Evolutionary conservation across 2,113 vertebrate species (phyloP), one percentile per base, ranked within the genome.

Genomic region (Bambusicola thoracicus): DNA sequence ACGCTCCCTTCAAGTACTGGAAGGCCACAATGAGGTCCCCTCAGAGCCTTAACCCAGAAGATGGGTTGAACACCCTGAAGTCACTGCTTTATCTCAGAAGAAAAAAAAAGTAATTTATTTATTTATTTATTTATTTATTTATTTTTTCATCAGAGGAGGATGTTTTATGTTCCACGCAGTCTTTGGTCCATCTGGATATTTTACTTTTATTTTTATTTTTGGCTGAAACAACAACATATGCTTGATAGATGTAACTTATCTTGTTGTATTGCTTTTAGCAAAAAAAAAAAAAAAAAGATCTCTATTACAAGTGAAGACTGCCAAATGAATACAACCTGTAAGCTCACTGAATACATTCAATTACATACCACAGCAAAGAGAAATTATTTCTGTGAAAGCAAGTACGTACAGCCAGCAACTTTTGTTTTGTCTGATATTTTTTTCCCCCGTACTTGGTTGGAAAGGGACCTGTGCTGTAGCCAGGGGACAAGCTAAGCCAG

Each of bases 401-500:
- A 87, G 90, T 19, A 41, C 29, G 63, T 62, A 58, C 30, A 79
- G 89, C 10, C 2, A 25, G 6, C 10, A 70, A 63, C 11, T 56
- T 87, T 85, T 67, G 44, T 32, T 95, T 79, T 93, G 96, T 87
- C 68, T 94, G 17, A 82, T 97, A 32, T 95, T 32, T 92, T 63
- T 95, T 93, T 84, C 27, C 69, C 0, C 36, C 96, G 90, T 77
- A 81, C 8, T 91, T 96, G 32, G 82, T 92, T 20, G 89, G 92
- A 56, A 96, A 97, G 1, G 87, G 89, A 40, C 10, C 49, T 97
- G 92, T n/a, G 90, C 81, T 67, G 89, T 80, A 58, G 85, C 94
- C 87, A 89, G 72, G 17, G 75, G 91, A 58, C 97, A 96, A 13
- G 94, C 96, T 86, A 95, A 56, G 69, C 86, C 80, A 86, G 91